A percentile compares a stretch with the other conserved stretches of the same genome.
Evolutionary conservation across 2,888 invertebrate species (phyloP).

Genomic region (Meiosimyza platycephala): DNA sequence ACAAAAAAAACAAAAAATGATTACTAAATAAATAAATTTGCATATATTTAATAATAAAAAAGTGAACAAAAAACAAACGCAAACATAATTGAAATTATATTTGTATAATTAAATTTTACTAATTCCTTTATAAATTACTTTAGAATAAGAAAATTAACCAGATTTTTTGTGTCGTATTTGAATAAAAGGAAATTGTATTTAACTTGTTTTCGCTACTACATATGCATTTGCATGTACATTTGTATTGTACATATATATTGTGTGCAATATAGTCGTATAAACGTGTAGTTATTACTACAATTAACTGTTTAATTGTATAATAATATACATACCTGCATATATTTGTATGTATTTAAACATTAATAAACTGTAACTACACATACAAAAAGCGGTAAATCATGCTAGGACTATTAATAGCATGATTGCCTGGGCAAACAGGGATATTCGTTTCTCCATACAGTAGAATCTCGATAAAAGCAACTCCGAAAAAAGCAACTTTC

Average conservation of each 20-base stretch:
- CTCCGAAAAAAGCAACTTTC: too few species aligned
- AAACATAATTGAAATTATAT: background rate
- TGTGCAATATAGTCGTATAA: background rate
- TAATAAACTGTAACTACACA: background rate
- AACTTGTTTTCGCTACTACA: background rate
- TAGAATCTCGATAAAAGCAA: too few species aligned
- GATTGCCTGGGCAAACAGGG: too few species aligned
- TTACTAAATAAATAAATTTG: too few species aligned
- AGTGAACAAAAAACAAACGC: background rate
- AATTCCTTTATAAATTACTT: background rate
- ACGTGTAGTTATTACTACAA: too few species aligned
- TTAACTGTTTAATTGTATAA: too few species aligned
- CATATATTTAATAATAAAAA: background rate
- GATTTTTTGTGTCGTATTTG: constrained; percentile 7
- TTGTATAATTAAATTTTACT: constrained; percentile 13
- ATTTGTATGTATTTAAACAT: too few species aligned
- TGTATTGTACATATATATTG: background rate
- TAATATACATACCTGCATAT: too few species aligned
- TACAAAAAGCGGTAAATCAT: too few species aligned
- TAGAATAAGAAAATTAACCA: background rate
- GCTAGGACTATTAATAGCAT: too few species aligned
- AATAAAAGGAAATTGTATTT: constrained; percentile 1
- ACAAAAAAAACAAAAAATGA: too few species aligned
- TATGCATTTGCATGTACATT: background rate
- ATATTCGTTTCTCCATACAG: too few species aligned